Conservation (phyloP, 2,888 invertebrate species). For the Drosophila algonquin region DNA sequence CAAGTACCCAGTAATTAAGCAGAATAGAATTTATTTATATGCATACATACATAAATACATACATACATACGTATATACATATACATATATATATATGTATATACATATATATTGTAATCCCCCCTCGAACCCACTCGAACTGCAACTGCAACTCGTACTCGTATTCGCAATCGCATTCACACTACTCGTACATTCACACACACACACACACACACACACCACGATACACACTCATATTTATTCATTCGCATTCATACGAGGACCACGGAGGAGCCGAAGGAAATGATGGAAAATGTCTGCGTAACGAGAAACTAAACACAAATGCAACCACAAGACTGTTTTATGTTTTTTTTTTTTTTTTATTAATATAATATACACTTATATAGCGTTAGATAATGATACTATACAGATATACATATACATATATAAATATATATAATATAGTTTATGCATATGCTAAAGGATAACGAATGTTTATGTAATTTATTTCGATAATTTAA, state of each 20-base stretch:
- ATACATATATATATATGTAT: conserved; percentile 2
- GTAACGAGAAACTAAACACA: conserved; percentile 77
- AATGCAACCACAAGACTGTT: conserved; percentile 84
- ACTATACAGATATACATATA: neutral
- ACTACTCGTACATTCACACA: conserved; percentile 30
- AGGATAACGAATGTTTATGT: conserved; percentile 32
- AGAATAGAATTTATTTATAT: conserved; percentile 69
- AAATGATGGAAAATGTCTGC: conserved; percentile 45
- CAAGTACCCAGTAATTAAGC: conserved; percentile 75
- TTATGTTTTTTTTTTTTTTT: conserved; percentile 50
- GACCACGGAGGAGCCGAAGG: conserved; percentile 4
- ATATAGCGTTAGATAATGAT: conserved; percentile 23
- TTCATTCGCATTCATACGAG: conserved; percentile 62
- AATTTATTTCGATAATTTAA: conserved; percentile 44
- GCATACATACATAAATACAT: conserved; percentile 3
- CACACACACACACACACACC: conserved; percentile 26
- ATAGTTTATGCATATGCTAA: conserved; percentile 28
- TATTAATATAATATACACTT: conserved; percentile 16
- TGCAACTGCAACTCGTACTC: neutral
- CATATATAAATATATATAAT: neutral
- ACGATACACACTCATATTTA: conserved; percentile 48
- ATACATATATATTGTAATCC: conserved; percentile 18
- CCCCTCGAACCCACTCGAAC: conserved; percentile 36
- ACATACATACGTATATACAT: neutral
- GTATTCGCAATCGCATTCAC: neutral